Conservation (phyloP, 2,113 vertebrate species). For the Elgaria multicarinata region DNA sequence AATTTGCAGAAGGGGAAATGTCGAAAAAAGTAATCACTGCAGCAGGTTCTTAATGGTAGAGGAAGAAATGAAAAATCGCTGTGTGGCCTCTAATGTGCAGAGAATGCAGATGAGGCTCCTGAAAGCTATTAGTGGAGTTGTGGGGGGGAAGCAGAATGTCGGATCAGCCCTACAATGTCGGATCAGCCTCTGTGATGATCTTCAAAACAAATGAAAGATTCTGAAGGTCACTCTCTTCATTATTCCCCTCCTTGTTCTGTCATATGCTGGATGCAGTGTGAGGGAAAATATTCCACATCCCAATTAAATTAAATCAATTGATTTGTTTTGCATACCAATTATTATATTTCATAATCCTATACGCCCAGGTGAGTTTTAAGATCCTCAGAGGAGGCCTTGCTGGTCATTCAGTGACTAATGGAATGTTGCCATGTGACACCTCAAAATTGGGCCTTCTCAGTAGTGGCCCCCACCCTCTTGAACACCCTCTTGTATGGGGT, state of each 20-base stretch:
- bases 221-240: not conserved
- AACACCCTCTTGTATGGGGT: too few relatives aligned
- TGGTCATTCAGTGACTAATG: too few relatives aligned
- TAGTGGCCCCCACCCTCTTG: too few relatives aligned
- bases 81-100: not conserved
- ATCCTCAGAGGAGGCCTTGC: too few relatives aligned
- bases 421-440: too few relatives aligned
- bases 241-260: not conserved
- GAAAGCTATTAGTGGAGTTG: fast-evolving
- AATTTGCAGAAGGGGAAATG: conserved; percentile 7
- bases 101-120: conserved; percentile 30
- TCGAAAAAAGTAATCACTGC: not conserved
- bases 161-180: fast-evolving
- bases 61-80: conserved; percentile 23
- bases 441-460: too few relatives aligned
- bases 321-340: not conserved
- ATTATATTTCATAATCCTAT: too few relatives aligned
- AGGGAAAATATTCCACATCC: not conserved
- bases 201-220: not conserved
- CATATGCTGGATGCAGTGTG: not conserved
- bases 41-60: not conserved
- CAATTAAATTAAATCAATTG: not conserved
- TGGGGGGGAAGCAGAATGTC: not conserved
- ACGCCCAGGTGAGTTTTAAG: too few relatives aligned
- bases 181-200: too few relatives aligned